Evolutionary conservation across 2,797 vertebrate species (phyloP).

Genomic region (Australoheros facetus): DNA sequence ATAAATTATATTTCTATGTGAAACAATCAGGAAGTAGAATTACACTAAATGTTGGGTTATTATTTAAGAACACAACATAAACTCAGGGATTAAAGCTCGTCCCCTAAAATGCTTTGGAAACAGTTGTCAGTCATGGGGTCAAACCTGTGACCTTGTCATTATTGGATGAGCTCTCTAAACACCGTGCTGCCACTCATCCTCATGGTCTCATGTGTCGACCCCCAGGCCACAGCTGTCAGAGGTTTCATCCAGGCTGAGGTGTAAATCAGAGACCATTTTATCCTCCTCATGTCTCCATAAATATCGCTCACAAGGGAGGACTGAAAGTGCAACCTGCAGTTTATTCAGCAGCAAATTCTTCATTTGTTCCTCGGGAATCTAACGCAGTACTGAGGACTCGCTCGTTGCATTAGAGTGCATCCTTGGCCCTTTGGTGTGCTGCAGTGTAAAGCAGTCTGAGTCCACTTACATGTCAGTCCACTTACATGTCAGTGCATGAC

Average conservation of each 20-base stretch:
- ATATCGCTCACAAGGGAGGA: slow-evolving; percentile 20
- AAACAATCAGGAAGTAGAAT: too few species aligned
- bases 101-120: not conserved
- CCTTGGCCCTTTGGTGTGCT: not conserved
- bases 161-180: slow-evolving; percentile 3
- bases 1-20: too few species aligned
- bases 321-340: not conserved
- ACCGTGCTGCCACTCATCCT: not conserved
- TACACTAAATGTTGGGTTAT: not conserved
- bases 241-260: not conserved
- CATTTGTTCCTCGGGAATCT: not conserved
- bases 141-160: slow-evolving; percentile 32
- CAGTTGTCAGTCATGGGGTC: not conserved
- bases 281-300: slow-evolving; percentile 25
- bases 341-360: not conserved
- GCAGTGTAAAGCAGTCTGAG: not conserved
- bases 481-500: not conserved
- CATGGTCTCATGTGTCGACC: slow-evolving; percentile 33
- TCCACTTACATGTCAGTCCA: not conserved
- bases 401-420: not conserved
- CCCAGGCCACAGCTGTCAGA: slow-evolving; percentile 36
- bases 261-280: slow-evolving; percentile 32
- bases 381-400: not conserved
- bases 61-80: not conserved
- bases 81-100: not conserved